Percentiles rank a stretch among this genome's conserved stretches.
Conservation (phyloP, 2,888 invertebrate genomes). For the Spodoptera exigua region DNA sequence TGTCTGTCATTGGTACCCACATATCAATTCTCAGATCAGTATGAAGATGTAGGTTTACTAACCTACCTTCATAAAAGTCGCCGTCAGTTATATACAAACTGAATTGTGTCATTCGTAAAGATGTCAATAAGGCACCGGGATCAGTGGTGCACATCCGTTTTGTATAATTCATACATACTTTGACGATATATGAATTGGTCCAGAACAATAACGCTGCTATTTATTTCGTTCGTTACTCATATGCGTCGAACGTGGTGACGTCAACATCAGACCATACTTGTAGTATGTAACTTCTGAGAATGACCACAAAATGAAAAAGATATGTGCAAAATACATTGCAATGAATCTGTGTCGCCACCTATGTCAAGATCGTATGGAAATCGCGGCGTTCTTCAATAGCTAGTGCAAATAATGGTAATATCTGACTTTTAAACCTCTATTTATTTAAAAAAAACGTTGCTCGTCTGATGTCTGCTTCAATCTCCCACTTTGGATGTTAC, state of each 20-base stretch:
- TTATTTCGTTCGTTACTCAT: slow-evolving; percentile 63
- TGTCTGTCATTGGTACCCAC: neutral
- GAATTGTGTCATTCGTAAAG: slow-evolving; percentile 74
- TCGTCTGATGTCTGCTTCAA: no score
- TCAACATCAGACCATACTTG: slow-evolving; percentile 48
- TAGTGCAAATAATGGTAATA: no score
- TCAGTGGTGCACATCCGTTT: slow-evolving; percentile 82
- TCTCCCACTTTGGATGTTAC: no score
- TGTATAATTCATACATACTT: slow-evolving; percentile 67
- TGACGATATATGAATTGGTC: slow-evolving; percentile 61
- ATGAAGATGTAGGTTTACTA: slow-evolving; percentile 8
- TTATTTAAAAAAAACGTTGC: no score
- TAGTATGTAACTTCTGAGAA: slow-evolving; percentile 60
- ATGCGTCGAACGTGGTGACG: slow-evolving; percentile 54
- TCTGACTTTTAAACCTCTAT: no score
- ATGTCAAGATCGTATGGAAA: slow-evolving; percentile 40
- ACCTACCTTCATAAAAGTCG: slow-evolving; percentile 14
- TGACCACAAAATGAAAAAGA: slow-evolving; percentile 60
- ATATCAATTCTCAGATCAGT: slow-evolving; percentile 23
- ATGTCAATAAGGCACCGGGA: slow-evolving; percentile 78
- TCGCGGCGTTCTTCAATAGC: slow-evolving; percentile 8
- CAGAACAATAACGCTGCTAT: slow-evolving; percentile 70
- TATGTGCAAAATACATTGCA: slow-evolving; percentile 53
- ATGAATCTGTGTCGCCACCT: slow-evolving; percentile 44
- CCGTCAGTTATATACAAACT: slow-evolving; percentile 27